These are phyloP conservation scores for Melanaphis sacchari DNA, from an alignment of 1,140 invertebrate genomes.

Conservation along the genomic window DNA sequence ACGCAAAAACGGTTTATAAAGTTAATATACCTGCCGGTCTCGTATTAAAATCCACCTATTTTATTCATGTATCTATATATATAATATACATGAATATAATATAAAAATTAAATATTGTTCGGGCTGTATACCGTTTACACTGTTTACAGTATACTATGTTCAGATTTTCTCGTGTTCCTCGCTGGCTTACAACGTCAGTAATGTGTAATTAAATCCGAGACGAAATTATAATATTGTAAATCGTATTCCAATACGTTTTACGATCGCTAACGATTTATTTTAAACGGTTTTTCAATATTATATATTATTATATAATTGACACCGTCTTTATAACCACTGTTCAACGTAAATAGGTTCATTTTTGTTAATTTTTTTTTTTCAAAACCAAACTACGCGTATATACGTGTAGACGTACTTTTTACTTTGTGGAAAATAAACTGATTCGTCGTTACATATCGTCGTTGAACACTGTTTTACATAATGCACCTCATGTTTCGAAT, in stretches of 20 bases:
- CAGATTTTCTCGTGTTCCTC: background rate
- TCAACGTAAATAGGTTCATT: background rate
- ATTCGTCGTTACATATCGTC: background rate
- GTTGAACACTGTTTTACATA: background rate
- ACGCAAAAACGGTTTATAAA: background rate
- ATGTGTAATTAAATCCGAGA: constrained; percentile 22
- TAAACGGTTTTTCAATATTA: constrained; percentile 28
- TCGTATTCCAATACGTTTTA: constrained; percentile 9
- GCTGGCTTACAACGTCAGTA: background rate
- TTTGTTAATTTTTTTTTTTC: background rate
- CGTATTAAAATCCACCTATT: background rate
- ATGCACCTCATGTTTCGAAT: background rate
- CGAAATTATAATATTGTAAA: constrained; percentile 45
- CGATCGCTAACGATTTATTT: constrained; percentile 8
- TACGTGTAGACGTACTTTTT: background rate
- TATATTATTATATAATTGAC: constrained; percentile 18
- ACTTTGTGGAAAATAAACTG: background rate
- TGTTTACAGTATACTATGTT: background rate
- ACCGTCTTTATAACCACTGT: background rate
- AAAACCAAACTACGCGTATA: background rate
- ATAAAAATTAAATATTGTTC: background rate
- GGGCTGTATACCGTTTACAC: background rate
- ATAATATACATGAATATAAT: background rate
- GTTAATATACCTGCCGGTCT: background rate
- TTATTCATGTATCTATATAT: background rate